These are phyloP conservation scores for Pseudochaenichthys georgianus DNA, from an alignment of 2,797 vertebrate genomes.

Conservation along the genomic window DNA sequence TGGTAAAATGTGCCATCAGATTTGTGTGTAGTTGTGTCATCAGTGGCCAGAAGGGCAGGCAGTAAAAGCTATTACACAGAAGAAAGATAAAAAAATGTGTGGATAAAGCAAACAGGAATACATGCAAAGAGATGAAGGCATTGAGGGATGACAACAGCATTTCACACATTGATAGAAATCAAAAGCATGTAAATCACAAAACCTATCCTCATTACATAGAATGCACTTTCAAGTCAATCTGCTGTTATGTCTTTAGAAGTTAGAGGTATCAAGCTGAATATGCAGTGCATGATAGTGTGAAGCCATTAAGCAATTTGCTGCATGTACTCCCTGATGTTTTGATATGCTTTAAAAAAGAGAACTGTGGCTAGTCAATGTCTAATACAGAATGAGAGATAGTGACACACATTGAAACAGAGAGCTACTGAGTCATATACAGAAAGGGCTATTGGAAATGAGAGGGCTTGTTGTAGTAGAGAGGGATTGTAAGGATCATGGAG, in stretches of 20 bases:
- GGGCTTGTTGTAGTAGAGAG: constrained; percentile 13
- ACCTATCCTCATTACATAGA: constrained; percentile 29
- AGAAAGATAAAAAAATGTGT: background rate
- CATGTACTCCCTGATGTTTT: constrained; percentile 5
- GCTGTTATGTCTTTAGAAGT: constrained; percentile 17
- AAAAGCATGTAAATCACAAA: constrained; percentile 37
- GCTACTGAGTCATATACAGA: constrained; percentile 42
- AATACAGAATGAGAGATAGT: constrained; percentile 13
- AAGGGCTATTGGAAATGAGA: constrained; percentile 10
- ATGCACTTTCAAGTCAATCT: constrained; percentile 30
- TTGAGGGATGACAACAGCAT: constrained; percentile 32
- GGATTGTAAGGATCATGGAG: constrained; percentile 33
- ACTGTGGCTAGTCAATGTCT: background rate
- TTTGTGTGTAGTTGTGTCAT: constrained; percentile 13
- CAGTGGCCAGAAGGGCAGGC: constrained; percentile 18
- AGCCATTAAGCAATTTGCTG: constrained; percentile 1
- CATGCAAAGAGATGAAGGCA: constrained; percentile 13
- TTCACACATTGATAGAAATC: constrained; percentile 45
- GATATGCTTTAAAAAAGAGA: background rate
- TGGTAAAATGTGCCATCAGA: constrained; percentile 5
- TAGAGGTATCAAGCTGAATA: constrained; percentile 8
- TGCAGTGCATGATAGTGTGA: constrained; percentile 6
- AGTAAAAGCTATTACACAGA: constrained; percentile 7
- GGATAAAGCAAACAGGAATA: constrained; percentile 12
- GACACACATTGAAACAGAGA: constrained; percentile 5